Base-by-base conservation (phyloP, 2,888 invertebrate species). In the Tanytarsus gracilentus region DNA sequence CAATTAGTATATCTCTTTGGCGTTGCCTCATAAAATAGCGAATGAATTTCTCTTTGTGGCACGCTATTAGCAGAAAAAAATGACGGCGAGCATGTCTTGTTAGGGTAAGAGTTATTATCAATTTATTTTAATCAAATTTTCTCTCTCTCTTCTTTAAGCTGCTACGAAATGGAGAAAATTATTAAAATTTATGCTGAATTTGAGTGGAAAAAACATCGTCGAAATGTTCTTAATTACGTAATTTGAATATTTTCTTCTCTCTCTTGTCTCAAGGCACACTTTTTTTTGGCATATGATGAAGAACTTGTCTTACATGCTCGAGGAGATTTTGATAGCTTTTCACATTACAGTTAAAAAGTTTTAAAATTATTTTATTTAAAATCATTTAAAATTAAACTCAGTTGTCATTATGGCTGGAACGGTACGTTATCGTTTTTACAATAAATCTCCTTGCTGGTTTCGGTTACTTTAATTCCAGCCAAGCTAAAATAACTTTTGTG, bases 71-170 rank as follows among this genome's bases (percentile, higher is more conserved):
- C 56, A 11, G 36, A 36, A 56, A 26, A n/a, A n/a, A 26, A 26
- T 25, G 25, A 23, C 29, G 44, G 21, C 56, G 40, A 58, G 48
- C 48, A 48, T 27, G 44, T 48, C 58, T 58, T 27, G 58, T 58
- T 58, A 58, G 16, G 5, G 40, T 26, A 18, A 44, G 30, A 58
- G 21, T 58, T 58, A 58, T 58, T 58, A 58, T 58, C 58, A 48
- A 29, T 58, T 58, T 58, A 58, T 58, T 58, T 58, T 58, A 58
- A 58, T 58, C 58, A 58, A 21, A 29, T 56, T 44, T n/a, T n/a
- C 5, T 50, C 33, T 9, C 16, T 51, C 14, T 39, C 33, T 33
- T 33, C 11, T 11, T n/a, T 9, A 33, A 33, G 33, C 9, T 11
- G 33, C n/a, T 9, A 44, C 16, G 21, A 44, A 21, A 18, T 18